Percentiles rank a stretch among this genome's conserved stretches.
Conservation (phyloP, 2,113 vertebrate species). For the Pardalotus punctatus region DNA sequence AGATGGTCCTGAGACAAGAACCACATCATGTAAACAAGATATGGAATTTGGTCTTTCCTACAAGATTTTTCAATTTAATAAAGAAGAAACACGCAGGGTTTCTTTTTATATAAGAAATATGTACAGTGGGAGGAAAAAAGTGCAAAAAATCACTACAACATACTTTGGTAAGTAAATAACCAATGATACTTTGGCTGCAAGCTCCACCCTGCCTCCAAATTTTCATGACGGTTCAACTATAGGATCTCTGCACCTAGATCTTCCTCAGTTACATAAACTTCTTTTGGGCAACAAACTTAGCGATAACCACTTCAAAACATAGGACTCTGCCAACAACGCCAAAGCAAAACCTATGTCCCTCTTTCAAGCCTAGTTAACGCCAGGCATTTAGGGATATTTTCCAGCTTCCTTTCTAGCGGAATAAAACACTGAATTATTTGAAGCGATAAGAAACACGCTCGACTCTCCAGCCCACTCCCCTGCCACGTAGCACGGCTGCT, state of each 20-base stretch:
- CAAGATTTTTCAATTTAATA: background rate
- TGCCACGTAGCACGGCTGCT: background rate
- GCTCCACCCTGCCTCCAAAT: background rate
- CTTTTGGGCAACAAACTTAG: background rate
- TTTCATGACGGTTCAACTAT: background rate
- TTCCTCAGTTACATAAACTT: background rate
- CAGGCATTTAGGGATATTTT: background rate
- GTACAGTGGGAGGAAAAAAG: background rate
- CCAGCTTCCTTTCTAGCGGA: background rate
- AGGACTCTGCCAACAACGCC: background rate
- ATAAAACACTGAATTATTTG: fast-evolving
- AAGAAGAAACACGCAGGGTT: background rate
- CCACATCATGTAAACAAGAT: background rate
- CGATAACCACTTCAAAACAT: background rate
- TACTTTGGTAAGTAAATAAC: background rate
- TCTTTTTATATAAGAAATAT: background rate
- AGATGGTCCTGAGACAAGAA: background rate
- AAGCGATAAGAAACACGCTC: background rate
- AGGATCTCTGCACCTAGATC: background rate
- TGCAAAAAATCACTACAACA: background rate
- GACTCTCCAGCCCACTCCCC: fast-evolving
- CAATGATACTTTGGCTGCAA: background rate
- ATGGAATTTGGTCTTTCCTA: background rate
- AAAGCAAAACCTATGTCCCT: background rate
- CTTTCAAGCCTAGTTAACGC: background rate